Evolutionary conservation across 2,797 vertebrate species (phyloP), one percentile per base, ranked within the genome.

Genomic region (Microctenopoma stevenorrisi): DNA sequence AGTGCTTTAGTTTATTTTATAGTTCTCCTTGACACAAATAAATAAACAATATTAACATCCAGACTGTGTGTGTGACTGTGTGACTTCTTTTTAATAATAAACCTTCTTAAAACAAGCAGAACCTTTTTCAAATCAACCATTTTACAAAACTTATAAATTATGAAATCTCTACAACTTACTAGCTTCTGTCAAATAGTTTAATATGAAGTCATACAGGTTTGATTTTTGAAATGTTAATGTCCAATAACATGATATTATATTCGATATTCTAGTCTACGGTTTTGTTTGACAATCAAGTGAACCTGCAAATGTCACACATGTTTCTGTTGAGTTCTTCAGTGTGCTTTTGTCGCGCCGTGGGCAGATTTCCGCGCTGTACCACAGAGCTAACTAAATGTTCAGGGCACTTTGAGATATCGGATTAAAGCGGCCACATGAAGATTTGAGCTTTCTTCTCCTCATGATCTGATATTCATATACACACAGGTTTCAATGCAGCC

Each of bases 221-320:
- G 22, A 22, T 22, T 22, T 22, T 22, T 22, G 22, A 22, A 22
- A 22, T 22, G 22, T 22, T 22, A 22, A 22, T 22, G 22, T 22
- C 22, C 22, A 22, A 22, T 22, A 22, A 22, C 42, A 43, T 42
- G 11, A 42, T 42, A 14, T 43, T 7, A 37, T 37, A 7, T 37
- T 7, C 1, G 8, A 37, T 38, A 40, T 62, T 53, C 11, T 11
- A 4, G 3, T 64, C 26, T 54, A 13, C 16, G 53, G 10, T 63
- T 63, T 43, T 11, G 37, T 18, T 0, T 72, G 18, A 64, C 46
- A 33, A 48, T 25, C 44, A 46, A 74, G 76, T 68, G 68, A 68
- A 60, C 61, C 43, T 38, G 26, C 40, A 63, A 15, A 3, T 54
- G 48, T 14, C 7, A 35, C 1, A 13, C 1, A 43, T 64, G 50